Evolutionary conservation across 2,797 vertebrate genomes (phyloP), one percentile per base, ranked within the genome.

Genomic region (Gambusia yucatana): DNA sequence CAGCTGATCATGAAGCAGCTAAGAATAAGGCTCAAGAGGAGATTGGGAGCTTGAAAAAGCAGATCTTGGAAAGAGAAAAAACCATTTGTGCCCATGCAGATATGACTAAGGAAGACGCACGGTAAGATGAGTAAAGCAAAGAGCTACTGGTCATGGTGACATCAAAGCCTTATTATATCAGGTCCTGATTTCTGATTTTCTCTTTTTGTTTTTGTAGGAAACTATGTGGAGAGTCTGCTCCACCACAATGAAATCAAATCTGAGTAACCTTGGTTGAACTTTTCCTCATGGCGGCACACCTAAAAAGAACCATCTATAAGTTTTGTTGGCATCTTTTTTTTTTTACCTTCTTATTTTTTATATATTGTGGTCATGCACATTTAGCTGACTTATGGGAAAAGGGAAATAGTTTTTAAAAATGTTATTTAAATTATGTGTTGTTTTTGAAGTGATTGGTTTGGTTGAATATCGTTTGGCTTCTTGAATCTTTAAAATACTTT

Each of bases 41-140:
- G 1, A 88, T 95, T 33, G 52, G 90, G 50, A 6, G 0, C 0
- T 78, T 96, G 71, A 95, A 96, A 79, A 75, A 93, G 46, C 78
- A 90, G 43, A 92, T 96, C 78, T 67, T 94, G 75, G 88, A 93
- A 1, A 82, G 93, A 88, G 95, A 96, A 81, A 86, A 85, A 50
- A 78, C 85, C 14, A 77, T 96, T 75, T 96, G 96, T 88, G 70
- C 63, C 43, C 91, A 84, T 88, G 92, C 91, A 36, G 93, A 96
- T 81, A 16, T n/a, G 16, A 55, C 52, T 0, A 76, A 82, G 0
- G 88, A 82, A 0, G 93, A 95, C 79, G 92, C 86, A 72, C 82
- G 85, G 96, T 96, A 89, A 93, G 94, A 81, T 71, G 1, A 73
- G 3, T 79, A 55, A 41, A 1, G 0, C 7, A 44, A 61, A 46